Base-by-base conservation (phyloP, 2,113 vertebrate genomes). In the Oenanthe melanoleuca region DNA sequence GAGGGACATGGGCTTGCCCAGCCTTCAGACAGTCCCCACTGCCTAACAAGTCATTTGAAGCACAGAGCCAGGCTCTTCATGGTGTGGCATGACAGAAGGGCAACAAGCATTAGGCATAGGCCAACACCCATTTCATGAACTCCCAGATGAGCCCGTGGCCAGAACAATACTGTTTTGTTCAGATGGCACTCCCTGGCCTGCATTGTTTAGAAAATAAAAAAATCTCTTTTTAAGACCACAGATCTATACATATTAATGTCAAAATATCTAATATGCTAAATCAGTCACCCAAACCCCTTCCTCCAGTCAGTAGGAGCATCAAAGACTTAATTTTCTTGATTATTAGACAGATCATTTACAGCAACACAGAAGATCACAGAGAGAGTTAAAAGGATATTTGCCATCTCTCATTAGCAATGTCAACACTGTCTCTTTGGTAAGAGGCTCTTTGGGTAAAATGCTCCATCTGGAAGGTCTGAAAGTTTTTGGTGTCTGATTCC, bases 361-460 rank as follows among this genome's bases (percentile, higher is more conserved):
- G 31, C 6, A 80, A 79, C 33, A 38, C 9, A 67, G 37, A 90
- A 86, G 92, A 95, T 91, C 92, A 95, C 82, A 94, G 82, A 72
- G 85, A 80, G 44, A 88, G 72, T 93, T 95, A 74, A 94, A 93
- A 92, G 88, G 47, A 38, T 80, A 80, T 86, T 73, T 86, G 56
- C 49, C 69, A 79, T 95, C 80, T 70, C 69, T 92, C 80, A 83
- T 93, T 60, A 92, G 61, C 49, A 74, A 83, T 65, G 65, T 90
- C 92, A 95, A 75, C 56, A 78, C 53, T 86, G 80, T 49, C 49
- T 84, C 53, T 49, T 53, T 72, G 37, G 64, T 74, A 82, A 89
- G 90, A 85, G 44, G 19, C 24, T 80, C 72, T 78, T 83, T 42
- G 83, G 26, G 12, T 78, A 86, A 96, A 83, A 86, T 67, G 14